Evolutionary conservation across 37 sponge, comb jelly and placozoan genomes (phyloP).

Genomic region (Petrosia ficiformis): DNA sequence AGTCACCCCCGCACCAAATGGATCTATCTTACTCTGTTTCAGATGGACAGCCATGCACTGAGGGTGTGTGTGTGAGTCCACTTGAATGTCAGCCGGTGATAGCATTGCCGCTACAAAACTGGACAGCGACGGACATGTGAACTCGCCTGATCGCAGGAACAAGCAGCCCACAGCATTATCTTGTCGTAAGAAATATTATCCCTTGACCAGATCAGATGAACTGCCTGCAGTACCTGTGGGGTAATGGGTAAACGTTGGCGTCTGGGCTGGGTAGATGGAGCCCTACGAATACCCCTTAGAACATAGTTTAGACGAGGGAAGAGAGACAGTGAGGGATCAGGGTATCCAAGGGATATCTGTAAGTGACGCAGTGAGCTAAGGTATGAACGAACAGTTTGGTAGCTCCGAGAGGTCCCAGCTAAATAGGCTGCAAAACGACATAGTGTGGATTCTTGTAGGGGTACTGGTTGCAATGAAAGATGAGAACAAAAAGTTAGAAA

Average conservation of each 20-base stretch:
- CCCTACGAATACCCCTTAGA: not conserved
- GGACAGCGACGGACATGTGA: not conserved
- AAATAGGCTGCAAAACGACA: not conserved
- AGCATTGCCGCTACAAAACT: not conserved
- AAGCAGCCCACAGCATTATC: not conserved
- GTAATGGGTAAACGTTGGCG: not conserved
- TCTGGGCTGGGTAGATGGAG: not conserved
- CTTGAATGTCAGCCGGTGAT: not conserved
- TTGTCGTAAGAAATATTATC: not conserved
- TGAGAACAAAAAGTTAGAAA: not conserved
- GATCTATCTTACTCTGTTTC: not conserved
- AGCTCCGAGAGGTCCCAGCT: not conserved
- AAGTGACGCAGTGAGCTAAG: no score
- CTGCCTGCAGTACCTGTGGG: not conserved
- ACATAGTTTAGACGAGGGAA: not conserved
- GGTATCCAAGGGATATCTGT: no score
- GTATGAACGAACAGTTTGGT: not conserved
- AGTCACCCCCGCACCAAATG: not conserved
- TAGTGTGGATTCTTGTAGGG: not conserved
- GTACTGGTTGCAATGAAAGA: not conserved
- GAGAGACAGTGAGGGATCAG: no score
- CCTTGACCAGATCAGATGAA: not conserved
- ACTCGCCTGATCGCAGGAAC: not conserved
- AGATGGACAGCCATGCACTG: not conserved
- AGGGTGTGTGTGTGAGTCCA: not conserved